Evolutionary conservation across 2,113 vertebrate genomes (phyloP).

Genomic region (Glareola pratincola): DNA sequence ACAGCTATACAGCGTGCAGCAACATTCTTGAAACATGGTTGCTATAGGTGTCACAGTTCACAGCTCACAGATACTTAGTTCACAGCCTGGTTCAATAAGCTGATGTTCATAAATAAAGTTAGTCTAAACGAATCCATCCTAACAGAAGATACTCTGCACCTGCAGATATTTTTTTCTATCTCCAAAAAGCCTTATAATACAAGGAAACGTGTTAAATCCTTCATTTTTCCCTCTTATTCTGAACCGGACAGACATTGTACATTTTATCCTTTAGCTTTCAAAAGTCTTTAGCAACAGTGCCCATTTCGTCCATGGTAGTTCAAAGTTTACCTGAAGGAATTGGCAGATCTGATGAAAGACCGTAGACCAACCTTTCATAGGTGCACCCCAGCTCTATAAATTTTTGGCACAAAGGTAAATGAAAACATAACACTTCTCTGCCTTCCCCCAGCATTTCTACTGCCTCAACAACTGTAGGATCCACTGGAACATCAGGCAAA

Average conservation of each 20-base stretch:
- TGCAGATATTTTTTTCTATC: background rate
- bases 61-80: background rate
- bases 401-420: background rate
- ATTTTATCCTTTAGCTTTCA: background rate
- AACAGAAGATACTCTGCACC: background rate
- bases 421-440: background rate
- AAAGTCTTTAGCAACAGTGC: rapidly evolving
- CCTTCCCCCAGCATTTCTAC: background rate
- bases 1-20: background rate
- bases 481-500: background rate
- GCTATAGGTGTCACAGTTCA: background rate
- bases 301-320: background rate
- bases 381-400: background rate
- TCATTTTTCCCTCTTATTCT: background rate
- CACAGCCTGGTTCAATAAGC: background rate
- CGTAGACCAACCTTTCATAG: background rate
- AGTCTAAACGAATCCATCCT: background rate
- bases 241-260: background rate
- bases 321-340: background rate
- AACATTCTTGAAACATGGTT: background rate
- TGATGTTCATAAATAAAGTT: background rate
- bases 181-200: background rate
- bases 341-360: background rate
- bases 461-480: background rate
- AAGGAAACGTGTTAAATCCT: rapidly evolving